Evolutionary conservation across 2,888 invertebrate species (phyloP).

Genomic region (Mythimna pallens): DNA sequence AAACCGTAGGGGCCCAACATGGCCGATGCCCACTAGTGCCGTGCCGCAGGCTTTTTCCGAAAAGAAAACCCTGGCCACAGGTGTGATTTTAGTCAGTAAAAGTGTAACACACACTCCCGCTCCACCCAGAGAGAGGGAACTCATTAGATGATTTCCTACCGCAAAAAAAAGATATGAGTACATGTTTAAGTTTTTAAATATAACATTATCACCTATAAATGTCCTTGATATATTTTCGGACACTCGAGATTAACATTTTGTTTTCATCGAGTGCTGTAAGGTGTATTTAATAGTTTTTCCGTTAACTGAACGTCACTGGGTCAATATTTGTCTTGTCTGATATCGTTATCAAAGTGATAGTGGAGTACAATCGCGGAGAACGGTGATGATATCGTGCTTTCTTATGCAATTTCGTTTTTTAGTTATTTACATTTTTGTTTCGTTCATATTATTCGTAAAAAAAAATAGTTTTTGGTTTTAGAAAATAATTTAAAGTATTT

Average conservation of each 20-base stretch:
- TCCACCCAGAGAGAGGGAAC: too few relatives aligned
- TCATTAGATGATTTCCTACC: too few relatives aligned
- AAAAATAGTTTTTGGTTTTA: background rate
- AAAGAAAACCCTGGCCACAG: too few relatives aligned
- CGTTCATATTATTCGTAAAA: too few relatives aligned
- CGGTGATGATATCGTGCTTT: constrained; percentile 20
- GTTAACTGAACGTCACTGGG: constrained; percentile 76
- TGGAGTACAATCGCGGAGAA: constrained; percentile 55
- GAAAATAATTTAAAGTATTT: background rate
- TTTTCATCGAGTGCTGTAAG: constrained; percentile 62
- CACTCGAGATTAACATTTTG: constrained; percentile 70
- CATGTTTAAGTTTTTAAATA: background rate
- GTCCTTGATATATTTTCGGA: constrained; percentile 79
- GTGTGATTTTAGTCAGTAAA: too few relatives aligned
- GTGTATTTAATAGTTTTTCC: constrained; percentile 59
- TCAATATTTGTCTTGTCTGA: constrained; percentile 81
- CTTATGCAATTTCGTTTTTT: background rate
- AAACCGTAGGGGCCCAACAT: too few relatives aligned
- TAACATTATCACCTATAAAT: constrained; percentile 7
- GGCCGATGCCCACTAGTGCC: too few relatives aligned
- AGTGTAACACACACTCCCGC: too few relatives aligned
- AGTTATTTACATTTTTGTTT: background rate
- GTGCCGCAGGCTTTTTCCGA: too few relatives aligned
- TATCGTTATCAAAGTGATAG: constrained; percentile 77
- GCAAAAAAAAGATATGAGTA: too few relatives aligned